A percentile compares a stretch with the other conserved stretches of the same genome.
Evolutionary conservation across 2,113 vertebrate genomes (phyloP).

Genomic region (Sylvia atricapilla): DNA sequence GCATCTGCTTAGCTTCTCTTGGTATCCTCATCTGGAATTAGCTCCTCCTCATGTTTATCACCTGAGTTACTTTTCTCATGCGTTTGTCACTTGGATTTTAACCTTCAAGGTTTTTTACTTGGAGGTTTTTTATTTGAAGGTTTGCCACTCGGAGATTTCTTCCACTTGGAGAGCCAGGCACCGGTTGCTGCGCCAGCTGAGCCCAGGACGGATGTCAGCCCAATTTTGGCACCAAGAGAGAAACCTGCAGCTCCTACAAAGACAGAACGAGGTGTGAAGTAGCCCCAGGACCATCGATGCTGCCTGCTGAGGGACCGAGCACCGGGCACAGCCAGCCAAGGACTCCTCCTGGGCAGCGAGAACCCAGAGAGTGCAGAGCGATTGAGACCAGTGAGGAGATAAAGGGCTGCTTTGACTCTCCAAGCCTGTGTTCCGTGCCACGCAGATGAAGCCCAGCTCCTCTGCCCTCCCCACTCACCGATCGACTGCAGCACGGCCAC

Average conservation of each 20-base stretch:
- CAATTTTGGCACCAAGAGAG: accelerated
- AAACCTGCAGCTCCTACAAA: neutral
- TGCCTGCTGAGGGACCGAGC: neutral
- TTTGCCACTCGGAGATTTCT: too few relatives aligned
- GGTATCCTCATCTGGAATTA: accelerated
- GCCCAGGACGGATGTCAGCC: accelerated
- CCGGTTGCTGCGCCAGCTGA: accelerated
- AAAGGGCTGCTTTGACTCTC: neutral
- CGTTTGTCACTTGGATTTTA: neutral
- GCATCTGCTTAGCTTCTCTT: neutral
- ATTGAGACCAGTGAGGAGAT: accelerated
- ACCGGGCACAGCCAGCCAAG: neutral
- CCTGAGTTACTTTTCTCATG: accelerated
- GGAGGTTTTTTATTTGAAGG: accelerated
- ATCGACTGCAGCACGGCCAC: neutral
- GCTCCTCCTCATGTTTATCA: accelerated
- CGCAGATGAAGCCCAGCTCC: accelerated
- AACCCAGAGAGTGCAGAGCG: neutral
- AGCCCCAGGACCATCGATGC: accelerated
- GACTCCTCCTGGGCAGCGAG: neutral
- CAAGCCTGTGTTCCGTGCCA: accelerated
- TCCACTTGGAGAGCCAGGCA: accelerated
- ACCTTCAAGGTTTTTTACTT: too few relatives aligned
- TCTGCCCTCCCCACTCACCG: neutral
- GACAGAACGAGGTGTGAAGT: accelerated